phyloP scores from a whole-genome alignment of 2,888 invertebrate species.

The Cataglyphis albicans region DNA sequence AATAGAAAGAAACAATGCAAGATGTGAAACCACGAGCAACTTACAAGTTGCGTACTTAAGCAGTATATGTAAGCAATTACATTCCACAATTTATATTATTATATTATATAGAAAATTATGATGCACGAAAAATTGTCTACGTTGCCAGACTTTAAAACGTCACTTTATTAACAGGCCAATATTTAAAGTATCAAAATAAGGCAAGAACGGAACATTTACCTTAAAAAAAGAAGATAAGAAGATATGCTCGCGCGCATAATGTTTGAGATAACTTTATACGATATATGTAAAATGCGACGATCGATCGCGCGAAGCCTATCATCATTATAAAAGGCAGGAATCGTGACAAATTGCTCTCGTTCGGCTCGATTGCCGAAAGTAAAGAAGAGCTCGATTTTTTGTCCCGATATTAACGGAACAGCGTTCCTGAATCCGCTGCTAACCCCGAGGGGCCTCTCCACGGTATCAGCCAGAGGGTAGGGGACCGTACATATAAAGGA shows the following conservation, averaged over 20 bases:
- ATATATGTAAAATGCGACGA: neutral
- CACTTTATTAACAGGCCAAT: neutral
- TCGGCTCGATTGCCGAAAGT: constrained; percentile 69
- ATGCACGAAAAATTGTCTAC: neutral
- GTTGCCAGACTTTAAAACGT: neutral
- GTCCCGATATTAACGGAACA: constrained; percentile 74
- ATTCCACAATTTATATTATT: neutral
- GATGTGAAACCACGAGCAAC: constrained; percentile 56
- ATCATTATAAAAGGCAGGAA: constrained; percentile 29
- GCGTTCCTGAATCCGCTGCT: constrained; percentile 59
- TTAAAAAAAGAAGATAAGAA: neutral
- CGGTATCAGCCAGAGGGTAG: constrained; percentile 66
- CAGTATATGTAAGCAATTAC: neutral
- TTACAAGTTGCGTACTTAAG: neutral
- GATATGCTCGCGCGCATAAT: neutral
- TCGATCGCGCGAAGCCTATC: constrained; percentile 15
- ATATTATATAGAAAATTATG: neutral
- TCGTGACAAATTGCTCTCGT: constrained; percentile 28
- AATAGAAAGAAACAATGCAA: constrained; percentile 65
- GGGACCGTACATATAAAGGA: constrained; percentile 83
- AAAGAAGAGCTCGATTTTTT: constrained; percentile 68
- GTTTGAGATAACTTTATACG: constrained; percentile 24
- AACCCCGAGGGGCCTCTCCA: constrained; percentile 79
- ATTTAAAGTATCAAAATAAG: neutral
- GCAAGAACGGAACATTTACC: neutral